These are phyloP conservation scores for Prosopocoilus inquinatus DNA, from an alignment of 2,888 invertebrate genomes.

Conservation along the genomic window DNA sequence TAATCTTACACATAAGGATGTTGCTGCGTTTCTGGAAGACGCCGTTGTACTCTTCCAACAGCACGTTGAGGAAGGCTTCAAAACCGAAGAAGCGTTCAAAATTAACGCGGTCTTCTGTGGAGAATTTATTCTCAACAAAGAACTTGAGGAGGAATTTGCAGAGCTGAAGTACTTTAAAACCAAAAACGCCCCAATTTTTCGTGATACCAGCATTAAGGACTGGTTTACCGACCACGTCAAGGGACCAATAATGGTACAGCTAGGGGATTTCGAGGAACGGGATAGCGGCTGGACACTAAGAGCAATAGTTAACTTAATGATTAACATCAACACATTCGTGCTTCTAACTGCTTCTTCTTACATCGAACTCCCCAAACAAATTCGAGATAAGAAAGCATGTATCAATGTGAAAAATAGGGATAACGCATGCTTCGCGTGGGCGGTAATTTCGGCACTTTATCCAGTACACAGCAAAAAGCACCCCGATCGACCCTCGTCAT, in stretches of 20 bases:
- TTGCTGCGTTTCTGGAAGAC: too few species aligned
- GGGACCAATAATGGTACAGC: too few species aligned
- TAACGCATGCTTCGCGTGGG: too few species aligned
- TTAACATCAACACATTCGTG: neutral
- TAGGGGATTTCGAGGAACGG: neutral
- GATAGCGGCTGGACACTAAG: neutral
- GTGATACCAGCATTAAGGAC: neutral
- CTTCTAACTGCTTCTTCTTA: neutral
- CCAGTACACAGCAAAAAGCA: neutral
- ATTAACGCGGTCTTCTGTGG: too few species aligned
- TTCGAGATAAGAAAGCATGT: neutral
- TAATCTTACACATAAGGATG: too few species aligned
- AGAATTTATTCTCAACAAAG: too few species aligned
- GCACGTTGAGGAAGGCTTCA: too few species aligned
- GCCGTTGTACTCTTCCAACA: too few species aligned
- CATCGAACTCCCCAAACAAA: neutral
- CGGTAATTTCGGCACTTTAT: neutral
- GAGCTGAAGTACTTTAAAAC: constrained; percentile 6
- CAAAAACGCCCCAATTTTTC: neutral
- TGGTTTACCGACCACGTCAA: neutral
- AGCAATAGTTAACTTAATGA: neutral
- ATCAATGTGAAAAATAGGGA: neutral
- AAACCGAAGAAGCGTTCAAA: too few species aligned
- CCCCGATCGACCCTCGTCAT: neutral
- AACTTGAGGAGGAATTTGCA: neutral